A percentile compares a stretch with the other conserved stretches of the same genome.
These are phyloP conservation scores for Drosophila macrospina DNA, from an alignment of 2,888 invertebrate genomes.

Conservation along the genomic window DNA sequence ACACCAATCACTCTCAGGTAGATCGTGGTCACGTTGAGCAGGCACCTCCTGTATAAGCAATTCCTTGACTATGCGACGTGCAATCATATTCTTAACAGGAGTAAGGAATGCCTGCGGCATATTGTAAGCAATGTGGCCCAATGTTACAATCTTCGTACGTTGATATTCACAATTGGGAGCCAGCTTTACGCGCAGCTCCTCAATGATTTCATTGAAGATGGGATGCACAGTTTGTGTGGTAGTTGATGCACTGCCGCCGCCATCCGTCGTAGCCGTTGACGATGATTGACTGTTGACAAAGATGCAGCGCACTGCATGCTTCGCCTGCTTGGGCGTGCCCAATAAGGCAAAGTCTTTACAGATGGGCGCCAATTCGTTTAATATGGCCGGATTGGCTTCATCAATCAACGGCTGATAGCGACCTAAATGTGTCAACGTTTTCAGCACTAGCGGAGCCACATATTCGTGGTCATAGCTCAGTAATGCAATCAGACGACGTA, in stretches of 20 bases:
- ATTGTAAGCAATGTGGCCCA: constrained; percentile 97
- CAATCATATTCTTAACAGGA: constrained; percentile 97
- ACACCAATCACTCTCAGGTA: constrained; percentile 89
- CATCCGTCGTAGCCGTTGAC: constrained; percentile 55
- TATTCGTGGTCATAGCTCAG: constrained; percentile 89
- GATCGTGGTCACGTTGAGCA: constrained; percentile 86
- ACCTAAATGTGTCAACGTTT: constrained; percentile 94
- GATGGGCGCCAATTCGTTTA: constrained; percentile 92
- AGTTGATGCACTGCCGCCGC: constrained; percentile 65
- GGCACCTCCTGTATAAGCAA: constrained; percentile 93
- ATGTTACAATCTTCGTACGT: constrained; percentile 96
- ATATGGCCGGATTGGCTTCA: constrained; percentile 91
- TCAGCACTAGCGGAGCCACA: constrained; percentile 92
- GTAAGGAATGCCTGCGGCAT: constrained; percentile 95
- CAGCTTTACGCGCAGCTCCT: constrained; percentile 91
- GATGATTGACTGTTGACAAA: constrained; percentile 89
- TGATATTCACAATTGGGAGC: constrained; percentile 92
- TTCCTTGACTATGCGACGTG: constrained; percentile 97
- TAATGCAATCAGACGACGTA: constrained; percentile 91
- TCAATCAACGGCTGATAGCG: constrained; percentile 92
- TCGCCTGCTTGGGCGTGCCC: constrained; percentile 97
- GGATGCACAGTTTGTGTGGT: constrained; percentile 86
- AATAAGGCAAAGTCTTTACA: constrained; percentile 95
- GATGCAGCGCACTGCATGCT: constrained; percentile 97
- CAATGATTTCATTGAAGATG: constrained; percentile 93